These are phyloP conservation scores for Hemithea aestivaria DNA, from an alignment of 2,888 invertebrate genomes.

Conservation along the genomic window DNA sequence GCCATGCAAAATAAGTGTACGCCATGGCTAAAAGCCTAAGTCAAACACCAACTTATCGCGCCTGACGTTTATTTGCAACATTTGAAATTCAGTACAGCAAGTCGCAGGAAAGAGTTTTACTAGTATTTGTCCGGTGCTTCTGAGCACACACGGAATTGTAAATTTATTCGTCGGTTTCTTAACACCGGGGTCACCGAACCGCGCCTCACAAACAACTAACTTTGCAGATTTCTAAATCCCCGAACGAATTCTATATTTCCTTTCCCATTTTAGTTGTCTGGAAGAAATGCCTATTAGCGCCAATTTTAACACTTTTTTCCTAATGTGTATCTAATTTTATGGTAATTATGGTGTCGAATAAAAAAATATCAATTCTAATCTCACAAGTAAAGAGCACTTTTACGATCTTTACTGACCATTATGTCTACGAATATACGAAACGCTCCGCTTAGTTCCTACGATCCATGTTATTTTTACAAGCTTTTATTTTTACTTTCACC, in stretches of 20 bases:
- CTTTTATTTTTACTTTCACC: too few species aligned
- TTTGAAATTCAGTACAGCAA: slow-evolving; percentile 57
- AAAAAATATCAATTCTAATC: too few species aligned
- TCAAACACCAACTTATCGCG: slow-evolving; percentile 25
- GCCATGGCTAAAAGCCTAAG: too few species aligned
- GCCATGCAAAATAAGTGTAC: too few species aligned
- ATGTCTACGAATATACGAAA: slow-evolving; percentile 15
- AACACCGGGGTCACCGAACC: slow-evolving; percentile 38
- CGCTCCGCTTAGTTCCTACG: too few species aligned
- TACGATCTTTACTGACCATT: slow-evolving; percentile 7
- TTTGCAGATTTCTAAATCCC: slow-evolving; percentile 16
- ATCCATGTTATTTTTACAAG: too few species aligned
- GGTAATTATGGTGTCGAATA: too few species aligned
- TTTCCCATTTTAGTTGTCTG: too few species aligned
- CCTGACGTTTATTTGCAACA: slow-evolving; percentile 52
- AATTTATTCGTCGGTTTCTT: slow-evolving; percentile 66
- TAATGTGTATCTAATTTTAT: too few species aligned
- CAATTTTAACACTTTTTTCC: too few species aligned
- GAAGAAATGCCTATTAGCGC: too few species aligned
- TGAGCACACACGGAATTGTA: slow-evolving; percentile 69
- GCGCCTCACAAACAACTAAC: slow-evolving; percentile 20
- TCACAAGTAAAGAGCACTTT: too few species aligned
- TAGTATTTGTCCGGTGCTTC: slow-evolving; percentile 68
- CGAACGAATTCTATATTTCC: slow-evolving; percentile 7
- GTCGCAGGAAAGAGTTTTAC: slow-evolving; percentile 65